phyloP scores from a whole-genome alignment of 2,797 vertebrate genomes.

The Urophycis tenuis region DNA sequence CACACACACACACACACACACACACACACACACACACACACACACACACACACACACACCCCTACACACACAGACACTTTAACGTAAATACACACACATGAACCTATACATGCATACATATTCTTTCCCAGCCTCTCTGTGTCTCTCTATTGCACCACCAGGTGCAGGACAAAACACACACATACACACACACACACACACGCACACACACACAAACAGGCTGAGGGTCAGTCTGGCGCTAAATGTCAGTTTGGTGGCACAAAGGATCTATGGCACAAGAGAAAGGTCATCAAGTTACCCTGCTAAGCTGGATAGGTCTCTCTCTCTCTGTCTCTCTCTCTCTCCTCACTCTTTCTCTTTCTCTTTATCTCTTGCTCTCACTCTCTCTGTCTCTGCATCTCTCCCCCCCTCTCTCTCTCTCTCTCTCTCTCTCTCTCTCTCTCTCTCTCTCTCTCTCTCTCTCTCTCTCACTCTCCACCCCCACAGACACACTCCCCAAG shows the following conservation, averaged over 20 bases:
- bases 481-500: conserved; percentile 33
- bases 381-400: neutral
- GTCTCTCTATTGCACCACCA: neutral
- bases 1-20: neutral
- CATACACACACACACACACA: neutral
- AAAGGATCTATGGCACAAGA: conserved; percentile 27
- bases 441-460: neutral
- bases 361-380: conserved; percentile 9
- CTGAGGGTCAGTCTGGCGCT: conserved; percentile 24
- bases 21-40: neutral
- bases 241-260: conserved; percentile 41
- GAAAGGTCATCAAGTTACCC: conserved; percentile 41
- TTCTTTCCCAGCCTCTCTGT: neutral
- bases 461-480: neutral
- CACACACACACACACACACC: conserved; percentile 12
- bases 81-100: neutral
- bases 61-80: neutral
- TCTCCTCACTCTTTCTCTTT: conserved; percentile 12
- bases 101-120: neutral
- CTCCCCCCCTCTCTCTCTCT: neutral
- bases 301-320: conserved; percentile 17
- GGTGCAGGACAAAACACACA: conserved; percentile 8
- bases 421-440: conserved; percentile 26
- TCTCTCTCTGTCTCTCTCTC: neutral
- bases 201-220: neutral